Base-by-base conservation (phyloP, 2,113 vertebrate genomes). In the Scatophagus argus region DNA sequence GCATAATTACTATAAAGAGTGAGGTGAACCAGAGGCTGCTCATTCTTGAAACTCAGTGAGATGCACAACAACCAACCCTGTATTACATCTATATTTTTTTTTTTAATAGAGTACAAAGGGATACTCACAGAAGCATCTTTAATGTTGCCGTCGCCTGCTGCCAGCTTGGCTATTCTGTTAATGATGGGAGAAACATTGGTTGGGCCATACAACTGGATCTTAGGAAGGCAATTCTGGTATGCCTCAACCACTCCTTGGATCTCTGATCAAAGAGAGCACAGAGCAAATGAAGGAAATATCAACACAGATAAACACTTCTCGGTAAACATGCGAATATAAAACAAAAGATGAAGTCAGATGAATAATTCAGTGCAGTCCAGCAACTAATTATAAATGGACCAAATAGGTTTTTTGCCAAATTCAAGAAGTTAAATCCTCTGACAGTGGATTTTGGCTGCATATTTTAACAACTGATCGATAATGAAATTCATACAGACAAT, bases 211-310 rank as follows among this genome's bases (percentile, higher is more conserved):
- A 99, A 93, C 85, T 99, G 97, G 91, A 99, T 97, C 92, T 96
- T 96, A 79, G 97, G 98, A 85, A 99, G 95, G 90, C 98, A 98
- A 93, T 92, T 98, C 93, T 96, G 97, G 89, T 99, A 99, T 25
- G 98, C 97, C 81, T 99, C 97, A 67, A 99, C 98, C 25, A 99
- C 96, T 0, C 98, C 98, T 90, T 98, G 97, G 94, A 98, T 97
- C 47, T 95, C 97, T 98, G 82, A 86, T 89, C 56, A 90, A 74
- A 85, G 49, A 75, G 3, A 88, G 52, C 36, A 86, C 13, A 32
- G 32, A 59, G 52, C 14, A 74, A 58, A 68, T 19, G 29, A 80
- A 73, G 29, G 14, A 79, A 38, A 47, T 9, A 52, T 62, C 34
- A 78, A 58, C 23, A 60, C 11, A 67, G 14, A 14, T 75, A 51